phyloP scores from a whole-genome alignment of 2,888 invertebrate genomes.

The Acrobeloides nanus region DNA sequence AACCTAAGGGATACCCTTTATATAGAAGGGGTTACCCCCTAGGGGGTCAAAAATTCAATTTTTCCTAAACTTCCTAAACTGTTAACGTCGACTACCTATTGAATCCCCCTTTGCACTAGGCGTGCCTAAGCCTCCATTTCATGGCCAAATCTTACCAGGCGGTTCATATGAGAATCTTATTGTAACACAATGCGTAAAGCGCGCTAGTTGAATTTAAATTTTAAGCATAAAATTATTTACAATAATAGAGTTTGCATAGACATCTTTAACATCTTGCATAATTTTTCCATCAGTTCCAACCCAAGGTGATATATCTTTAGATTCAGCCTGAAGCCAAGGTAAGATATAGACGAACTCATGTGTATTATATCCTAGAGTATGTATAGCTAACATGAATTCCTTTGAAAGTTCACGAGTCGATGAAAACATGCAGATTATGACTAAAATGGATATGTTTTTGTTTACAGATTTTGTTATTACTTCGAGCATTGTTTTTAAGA shows the following conservation, averaged over 20 bases:
- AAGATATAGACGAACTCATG: slow-evolving; percentile 47
- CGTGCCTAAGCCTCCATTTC: too few relatives aligned
- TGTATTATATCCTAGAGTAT: slow-evolving; percentile 32
- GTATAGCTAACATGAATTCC: slow-evolving; percentile 48
- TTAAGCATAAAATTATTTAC: slow-evolving; percentile 22
- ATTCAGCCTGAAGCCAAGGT: slow-evolving; percentile 50
- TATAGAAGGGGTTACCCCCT: too few relatives aligned
- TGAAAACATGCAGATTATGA: slow-evolving; percentile 48
- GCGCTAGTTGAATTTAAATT: slow-evolving; percentile 5
- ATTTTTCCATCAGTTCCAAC: slow-evolving; percentile 47
- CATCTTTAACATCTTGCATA: slow-evolving; percentile 48
- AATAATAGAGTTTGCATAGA: slow-evolving; percentile 47
- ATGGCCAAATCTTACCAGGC: too few relatives aligned
- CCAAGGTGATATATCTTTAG: slow-evolving; percentile 48
- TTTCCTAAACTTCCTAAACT: too few relatives aligned
- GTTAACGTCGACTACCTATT: too few relatives aligned
- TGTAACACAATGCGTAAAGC: too few relatives aligned
- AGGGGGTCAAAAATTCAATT: too few relatives aligned
- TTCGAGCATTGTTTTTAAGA: slow-evolving; percentile 40
- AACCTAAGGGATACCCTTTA: too few relatives aligned
- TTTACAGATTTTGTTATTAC: slow-evolving; percentile 17
- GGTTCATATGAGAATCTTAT: too few relatives aligned
- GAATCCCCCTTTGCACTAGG: too few relatives aligned
- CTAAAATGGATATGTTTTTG: too few relatives aligned
- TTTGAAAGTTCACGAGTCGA: slow-evolving; percentile 47